These are phyloP conservation scores for Microplitis manilae DNA, from an alignment of 2,888 invertebrate genomes.

Conservation along the genomic window DNA sequence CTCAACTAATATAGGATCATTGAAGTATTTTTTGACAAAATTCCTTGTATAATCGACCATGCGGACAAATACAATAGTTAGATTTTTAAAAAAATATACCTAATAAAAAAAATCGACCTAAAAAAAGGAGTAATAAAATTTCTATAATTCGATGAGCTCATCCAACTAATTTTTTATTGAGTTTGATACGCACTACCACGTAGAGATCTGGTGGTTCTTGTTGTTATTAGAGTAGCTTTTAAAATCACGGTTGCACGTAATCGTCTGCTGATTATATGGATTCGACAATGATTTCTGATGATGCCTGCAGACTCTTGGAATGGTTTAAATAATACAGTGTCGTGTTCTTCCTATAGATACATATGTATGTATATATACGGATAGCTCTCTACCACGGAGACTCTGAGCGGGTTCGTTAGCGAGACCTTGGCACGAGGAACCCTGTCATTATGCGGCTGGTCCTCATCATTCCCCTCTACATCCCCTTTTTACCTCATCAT, in stretches of 20 bases:
- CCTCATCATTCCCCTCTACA: conserved; percentile 63
- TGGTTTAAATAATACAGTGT: conserved; percentile 67
- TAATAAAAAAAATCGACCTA: no score
- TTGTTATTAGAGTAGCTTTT: conserved; percentile 42
- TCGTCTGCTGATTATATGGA: conserved; percentile 66
- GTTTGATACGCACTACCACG: conserved; percentile 2
- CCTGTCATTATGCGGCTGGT: conserved; percentile 69
- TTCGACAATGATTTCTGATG: conserved; percentile 67
- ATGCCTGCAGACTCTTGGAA: conserved; percentile 61
- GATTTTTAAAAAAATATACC: no score
- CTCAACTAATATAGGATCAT: no score
- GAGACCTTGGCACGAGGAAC: conserved; percentile 65
- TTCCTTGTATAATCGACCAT: no score
- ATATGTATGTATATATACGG: not conserved
- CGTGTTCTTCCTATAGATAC: conserved; percentile 43
- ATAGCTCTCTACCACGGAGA: conserved; percentile 12
- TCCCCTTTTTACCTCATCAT: conserved; percentile 11
- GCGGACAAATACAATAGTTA: no score
- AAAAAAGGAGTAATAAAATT: not conserved
- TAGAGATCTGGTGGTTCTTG: conserved; percentile 24
- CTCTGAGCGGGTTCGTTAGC: conserved; percentile 67
- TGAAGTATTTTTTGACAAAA: no score
- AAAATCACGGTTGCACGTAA: conserved; percentile 63
- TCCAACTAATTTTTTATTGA: not conserved
- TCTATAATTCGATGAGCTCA: conserved; percentile 1